Conservation (phyloP, 2,797 vertebrate genomes). For the Argentina silus region DNA sequence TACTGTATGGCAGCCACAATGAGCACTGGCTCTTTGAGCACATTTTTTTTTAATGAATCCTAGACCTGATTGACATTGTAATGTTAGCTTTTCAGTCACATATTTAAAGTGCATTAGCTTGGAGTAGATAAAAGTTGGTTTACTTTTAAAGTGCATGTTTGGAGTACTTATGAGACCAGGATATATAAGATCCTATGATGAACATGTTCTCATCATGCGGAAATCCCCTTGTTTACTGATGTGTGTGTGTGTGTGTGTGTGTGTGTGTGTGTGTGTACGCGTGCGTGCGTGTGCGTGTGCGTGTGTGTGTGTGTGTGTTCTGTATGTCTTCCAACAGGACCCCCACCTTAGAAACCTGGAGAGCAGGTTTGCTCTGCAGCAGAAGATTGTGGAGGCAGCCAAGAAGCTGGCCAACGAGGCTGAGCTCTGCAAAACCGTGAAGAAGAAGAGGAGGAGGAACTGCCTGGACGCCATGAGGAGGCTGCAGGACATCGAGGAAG, state of each 20-base stretch:
- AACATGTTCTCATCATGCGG: not conserved
- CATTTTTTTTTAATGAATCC: not conserved
- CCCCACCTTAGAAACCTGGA: conserved; percentile 90
- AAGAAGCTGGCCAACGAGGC: conserved; percentile 87
- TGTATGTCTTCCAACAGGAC: conserved; percentile 77
- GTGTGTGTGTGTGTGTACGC: too few relatives aligned
- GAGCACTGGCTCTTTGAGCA: not conserved
- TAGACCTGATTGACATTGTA: not conserved
- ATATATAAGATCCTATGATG: not conserved
- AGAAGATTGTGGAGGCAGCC: conserved; percentile 93
- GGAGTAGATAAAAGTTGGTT: too few relatives aligned
- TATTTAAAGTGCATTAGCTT: not conserved
- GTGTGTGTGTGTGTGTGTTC: not conserved
- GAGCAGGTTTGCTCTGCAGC: conserved; percentile 91
- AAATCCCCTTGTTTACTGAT: not conserved
- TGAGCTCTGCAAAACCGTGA: conserved; percentile 91
- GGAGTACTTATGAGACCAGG: not conserved
- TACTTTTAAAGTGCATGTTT: not conserved
- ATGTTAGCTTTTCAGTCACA: not conserved
- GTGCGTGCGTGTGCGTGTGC: too few relatives aligned
- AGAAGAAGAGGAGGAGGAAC: conserved; percentile 90
- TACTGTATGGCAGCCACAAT: not conserved
- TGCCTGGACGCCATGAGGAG: conserved; percentile 85
- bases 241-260: not conserved
- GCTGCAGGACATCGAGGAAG: conserved; percentile 88